Base-by-base conservation (phyloP, 2,113 vertebrate species). In the Probosciger aterrimus region DNA sequence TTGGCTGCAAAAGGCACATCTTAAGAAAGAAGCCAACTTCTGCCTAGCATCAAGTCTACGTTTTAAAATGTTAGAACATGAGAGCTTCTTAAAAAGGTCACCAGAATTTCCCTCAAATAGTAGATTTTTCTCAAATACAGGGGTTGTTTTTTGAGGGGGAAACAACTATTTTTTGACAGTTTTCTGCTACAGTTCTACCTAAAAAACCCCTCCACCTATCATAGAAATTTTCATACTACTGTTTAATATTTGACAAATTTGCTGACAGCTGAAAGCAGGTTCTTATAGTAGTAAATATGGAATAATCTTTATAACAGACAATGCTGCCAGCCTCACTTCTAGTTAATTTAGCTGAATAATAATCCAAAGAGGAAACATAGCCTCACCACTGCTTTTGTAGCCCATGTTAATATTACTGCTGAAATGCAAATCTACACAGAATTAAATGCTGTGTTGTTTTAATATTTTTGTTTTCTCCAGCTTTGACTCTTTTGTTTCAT, bases 401-500 rank as follows among this genome's bases (percentile, higher is more conserved):
- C 22, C 33, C 33, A 71, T 65, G 37, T 67, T 90, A 90, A 82
- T 86, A 65, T 67, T 93, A 35, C 79, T 94, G 24, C 59, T 83
- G 92, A 94, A 96, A 94, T 93, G 76, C 75, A 96, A 81, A 83
- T 88, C 47, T 46, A 33, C 47, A 24, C 35, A 75, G 82, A 94
- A 95, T 86, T 81, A 93, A 82, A 83, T 75, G 60, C 88, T 81
- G 27, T 41, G 31, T 69, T 92, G n/a, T 81, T 95, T 60, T 39
- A 71, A n/a, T 93, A 67, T 83, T 96, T 92, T 94, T 20, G 19
- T 94, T 96, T 69, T 93, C 93, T 92, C 75, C 90, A 90, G 69
- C 87, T 81, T 95, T 94, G 91, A 95, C 46, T 93, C 88, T 96
- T 59, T 97, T 97, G 84, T 97, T 96, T 95, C 67, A 82, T 19